Base-by-base conservation (phyloP, 1,140 invertebrate genomes). In the Apocrypta bakeri region DNA sequence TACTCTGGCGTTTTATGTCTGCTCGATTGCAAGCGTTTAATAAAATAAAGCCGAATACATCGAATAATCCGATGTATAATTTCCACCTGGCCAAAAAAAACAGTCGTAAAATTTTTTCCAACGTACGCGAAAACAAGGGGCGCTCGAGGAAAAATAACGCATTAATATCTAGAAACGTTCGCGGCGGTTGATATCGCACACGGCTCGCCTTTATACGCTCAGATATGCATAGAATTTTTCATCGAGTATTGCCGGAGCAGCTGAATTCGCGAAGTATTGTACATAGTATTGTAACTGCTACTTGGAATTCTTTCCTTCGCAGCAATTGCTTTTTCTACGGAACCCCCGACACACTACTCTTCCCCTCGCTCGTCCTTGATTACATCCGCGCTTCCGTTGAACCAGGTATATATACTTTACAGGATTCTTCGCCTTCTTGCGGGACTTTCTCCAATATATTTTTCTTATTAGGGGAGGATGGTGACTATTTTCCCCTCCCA, bases 181-280 rank as follows among this genome's bases (percentile, higher is more conserved):
- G 40, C 79, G 48, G 17, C 17, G 24, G 61, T 12, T 17, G 40
- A 61, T 64, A 69, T 72, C 33, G 37, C 42, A 40, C 21, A n/a
- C 29, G n/a, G 48, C 14, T 1, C n/a, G 37, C 64, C 40, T 42
- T 66, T 78, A 48, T 48, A 68, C 40, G 66, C 87, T 87, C 87
- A 87, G 84, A 87, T 86, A 86, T 87, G 85, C 85, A 87, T 87
- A 87, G 85, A 87, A 87, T 87, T 86, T 87, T 87, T 87, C 84
- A 86, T 87, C 85, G 77, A 84, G 80, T 79, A 83, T 83, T 79
- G 76, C 76, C 84, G 40, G 76, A 83, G 83, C 83, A 81, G 81
- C 81, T 86, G 81, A 87, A 83, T 85, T 71, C 68, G 61, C 84
- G 83, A 85, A 86, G 83, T 73, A 86, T 86, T 85, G 81, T 84